Evolutionary conservation across 2,888 invertebrate genomes (phyloP), one percentile per base, ranked within the genome.

Genomic region (Netelia melanura): DNA sequence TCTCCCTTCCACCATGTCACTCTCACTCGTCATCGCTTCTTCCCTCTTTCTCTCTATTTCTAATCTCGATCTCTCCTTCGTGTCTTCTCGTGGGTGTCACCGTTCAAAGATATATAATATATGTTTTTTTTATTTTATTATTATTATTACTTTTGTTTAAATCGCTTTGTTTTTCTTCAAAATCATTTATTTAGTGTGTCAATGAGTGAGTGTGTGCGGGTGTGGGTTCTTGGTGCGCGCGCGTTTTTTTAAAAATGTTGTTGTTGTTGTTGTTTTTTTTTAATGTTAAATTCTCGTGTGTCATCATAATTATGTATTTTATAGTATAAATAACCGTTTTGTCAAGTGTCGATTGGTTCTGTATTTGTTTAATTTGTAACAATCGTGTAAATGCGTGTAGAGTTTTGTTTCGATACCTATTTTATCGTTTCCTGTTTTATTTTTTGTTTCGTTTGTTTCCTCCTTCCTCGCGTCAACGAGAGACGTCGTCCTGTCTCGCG

Each of bases 201-300:
- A 76, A 86, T 88, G 86, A 87, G 86, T 87, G 82, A 86, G 87
- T 87, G 87, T 88, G 88, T 87, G 87, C 86, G 88, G 86, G 82
- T 86, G 84, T 86, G 84, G 86, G 86, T 82, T 85, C 82, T 80
- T 82, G 82, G 81, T 86, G 86, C 84, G 85, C 86, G 87, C 86
- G 87, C 87, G 81, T 85, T 81, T 86, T 86, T 86, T 84, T 81
- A 8, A 38, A 38, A 38, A 30, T 30, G 30, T 82, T 81, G 21
- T 21, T 21, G 21, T 21, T 21, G 21, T 21, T 21, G 21, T 21
- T 21, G 21, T 21, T 72, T 23, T 61, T 71, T 68, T 74, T 72
- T 75, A 48, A 52, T 68, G 68, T 78, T 38, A 38, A 38, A 65
- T 67, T 74, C 72, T 30, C 21, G 58, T 77, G 81, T 85, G 85